Conservation (phyloP, 2,888 invertebrate species). For the Xestia sexstrigata region DNA sequence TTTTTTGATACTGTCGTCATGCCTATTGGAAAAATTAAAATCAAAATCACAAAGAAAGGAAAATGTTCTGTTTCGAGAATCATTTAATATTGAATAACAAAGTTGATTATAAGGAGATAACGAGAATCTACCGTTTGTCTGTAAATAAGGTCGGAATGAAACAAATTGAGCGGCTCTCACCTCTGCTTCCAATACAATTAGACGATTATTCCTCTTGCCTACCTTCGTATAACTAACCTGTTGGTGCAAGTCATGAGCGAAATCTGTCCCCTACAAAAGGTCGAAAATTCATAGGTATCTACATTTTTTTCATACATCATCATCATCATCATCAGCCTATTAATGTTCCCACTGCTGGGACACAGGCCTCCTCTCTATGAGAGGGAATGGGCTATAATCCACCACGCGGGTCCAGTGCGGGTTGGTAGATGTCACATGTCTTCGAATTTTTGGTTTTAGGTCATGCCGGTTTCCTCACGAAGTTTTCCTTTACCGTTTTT, state of each 20-base stretch:
- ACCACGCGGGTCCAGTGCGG: too few relatives aligned
- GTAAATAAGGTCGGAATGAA: constrained; percentile 72
- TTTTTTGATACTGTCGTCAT: too few relatives aligned
- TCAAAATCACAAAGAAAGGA: constrained; percentile 31
- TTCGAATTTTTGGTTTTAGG: too few relatives aligned
- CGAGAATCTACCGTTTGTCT: constrained; percentile 57
- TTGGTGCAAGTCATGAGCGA: constrained; percentile 61
- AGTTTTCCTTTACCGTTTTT: too few relatives aligned
- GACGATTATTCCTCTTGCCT: constrained; percentile 82
- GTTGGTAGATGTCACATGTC: too few relatives aligned
- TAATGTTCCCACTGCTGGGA: too few relatives aligned
- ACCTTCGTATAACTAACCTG: constrained; percentile 73
- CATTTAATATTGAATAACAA: constrained; percentile 50
- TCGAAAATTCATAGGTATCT: neutral
- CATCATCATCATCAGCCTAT: too few relatives aligned
- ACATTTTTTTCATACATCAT: too few relatives aligned
- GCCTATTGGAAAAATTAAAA: constrained; percentile 47
- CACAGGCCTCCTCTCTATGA: too few relatives aligned
- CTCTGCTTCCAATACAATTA: constrained; percentile 81
- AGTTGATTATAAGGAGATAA: constrained; percentile 55
- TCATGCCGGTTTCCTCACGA: too few relatives aligned
- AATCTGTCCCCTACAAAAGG: neutral
- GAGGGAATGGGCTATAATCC: too few relatives aligned
- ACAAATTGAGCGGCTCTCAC: constrained; percentile 74
- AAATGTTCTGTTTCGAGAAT: constrained; percentile 25